A percentile compares a stretch with the other conserved stretches of the same genome.
phyloP scores from a whole-genome alignment of 2,113 vertebrate genomes.

The Corapipo altera region DNA sequence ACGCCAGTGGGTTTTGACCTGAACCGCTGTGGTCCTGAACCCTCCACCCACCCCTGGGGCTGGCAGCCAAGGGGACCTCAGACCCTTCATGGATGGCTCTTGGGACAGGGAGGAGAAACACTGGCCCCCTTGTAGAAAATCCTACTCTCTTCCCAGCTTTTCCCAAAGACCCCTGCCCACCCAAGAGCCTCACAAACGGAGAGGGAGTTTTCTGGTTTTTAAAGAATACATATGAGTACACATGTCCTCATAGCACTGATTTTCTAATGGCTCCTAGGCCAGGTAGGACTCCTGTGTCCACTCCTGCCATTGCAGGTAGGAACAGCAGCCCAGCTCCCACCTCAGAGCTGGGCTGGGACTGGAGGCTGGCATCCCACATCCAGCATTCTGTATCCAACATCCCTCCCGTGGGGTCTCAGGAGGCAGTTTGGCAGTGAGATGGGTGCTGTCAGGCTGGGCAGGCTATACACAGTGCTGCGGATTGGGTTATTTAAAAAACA shows the following conservation, averaged over 20 bases:
- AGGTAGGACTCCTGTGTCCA: background rate
- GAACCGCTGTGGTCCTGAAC: fast-evolving
- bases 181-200: background rate
- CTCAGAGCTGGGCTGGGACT: background rate
- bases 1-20: background rate
- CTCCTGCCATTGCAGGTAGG: fast-evolving
- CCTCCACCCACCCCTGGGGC: background rate
- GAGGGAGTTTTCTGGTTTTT: background rate
- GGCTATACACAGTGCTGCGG: fast-evolving
- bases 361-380: background rate
- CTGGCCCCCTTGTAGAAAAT: background rate
- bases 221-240: background rate
- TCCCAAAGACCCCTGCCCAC: background rate
- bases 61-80: fast-evolving
- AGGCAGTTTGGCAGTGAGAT: background rate
- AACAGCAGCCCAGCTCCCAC: background rate
- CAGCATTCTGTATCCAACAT: background rate
- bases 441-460: background rate
- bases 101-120: background rate
- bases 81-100: background rate
- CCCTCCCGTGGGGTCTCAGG: background rate
- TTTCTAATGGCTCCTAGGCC: background rate
- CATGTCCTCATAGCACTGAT: background rate
- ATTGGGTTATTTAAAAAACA: background rate
- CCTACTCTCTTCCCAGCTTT: background rate